These are phyloP conservation scores for Myotis lucifugus DNA, from an alignment of 2,113 vertebrate genomes.

Conservation along the genomic window DNA sequence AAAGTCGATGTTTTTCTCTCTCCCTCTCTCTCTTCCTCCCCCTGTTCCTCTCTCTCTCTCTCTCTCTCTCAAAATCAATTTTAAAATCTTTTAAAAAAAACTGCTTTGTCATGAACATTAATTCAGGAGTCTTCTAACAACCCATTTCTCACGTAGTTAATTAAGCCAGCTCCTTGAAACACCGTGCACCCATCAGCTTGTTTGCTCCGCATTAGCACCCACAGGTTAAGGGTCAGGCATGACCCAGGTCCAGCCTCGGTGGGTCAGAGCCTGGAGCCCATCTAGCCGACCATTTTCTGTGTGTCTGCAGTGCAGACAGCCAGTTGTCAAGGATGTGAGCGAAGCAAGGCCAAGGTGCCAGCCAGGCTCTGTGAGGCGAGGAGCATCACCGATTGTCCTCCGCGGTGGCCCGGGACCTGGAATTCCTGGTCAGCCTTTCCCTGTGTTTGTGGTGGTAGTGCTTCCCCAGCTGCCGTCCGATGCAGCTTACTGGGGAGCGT, in stretches of 20 bases:
- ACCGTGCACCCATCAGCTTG: background rate
- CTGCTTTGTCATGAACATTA: background rate
- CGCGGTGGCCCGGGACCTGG: background rate
- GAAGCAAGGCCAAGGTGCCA: background rate
- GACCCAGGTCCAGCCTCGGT: too few species aligned
- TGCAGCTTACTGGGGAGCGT: background rate
- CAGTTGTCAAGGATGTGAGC: too few species aligned
- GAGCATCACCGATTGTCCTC: too few species aligned
- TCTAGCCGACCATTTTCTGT: fast-evolving
- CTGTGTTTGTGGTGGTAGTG: background rate
- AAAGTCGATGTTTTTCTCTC: too few species aligned
- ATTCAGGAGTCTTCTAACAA: background rate
- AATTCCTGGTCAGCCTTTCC: background rate
- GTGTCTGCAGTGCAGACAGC: fast-evolving
- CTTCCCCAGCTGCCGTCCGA: background rate
- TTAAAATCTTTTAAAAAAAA: too few species aligned
- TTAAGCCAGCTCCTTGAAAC: background rate
- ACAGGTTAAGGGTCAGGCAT: fast-evolving
- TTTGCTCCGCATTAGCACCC: background rate
- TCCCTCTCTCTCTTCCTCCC: too few species aligned
- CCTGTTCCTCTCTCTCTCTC: too few species aligned
- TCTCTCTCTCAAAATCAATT: too few species aligned
- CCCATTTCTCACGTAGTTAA: too few species aligned
- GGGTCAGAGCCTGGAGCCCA: fast-evolving
- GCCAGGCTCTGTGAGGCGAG: too few species aligned